Conservation (phyloP, 2,888 invertebrate genomes). For the Heliconius aoede region DNA sequence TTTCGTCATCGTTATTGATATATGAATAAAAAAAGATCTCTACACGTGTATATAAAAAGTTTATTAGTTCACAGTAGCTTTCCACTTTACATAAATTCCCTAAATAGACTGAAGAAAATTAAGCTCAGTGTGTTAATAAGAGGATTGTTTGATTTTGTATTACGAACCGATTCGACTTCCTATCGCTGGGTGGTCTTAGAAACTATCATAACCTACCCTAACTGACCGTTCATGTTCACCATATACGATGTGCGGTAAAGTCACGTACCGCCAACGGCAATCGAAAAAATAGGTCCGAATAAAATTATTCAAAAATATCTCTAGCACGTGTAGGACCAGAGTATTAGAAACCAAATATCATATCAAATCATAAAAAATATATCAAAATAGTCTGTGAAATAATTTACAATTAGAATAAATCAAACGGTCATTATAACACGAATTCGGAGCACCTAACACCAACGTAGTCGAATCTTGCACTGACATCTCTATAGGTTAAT, state of each 20-base stretch:
- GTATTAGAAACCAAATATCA: not conserved
- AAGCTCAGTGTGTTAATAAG: constrained; percentile 33
- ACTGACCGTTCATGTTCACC: constrained; percentile 17
- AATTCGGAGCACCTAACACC: constrained; percentile 4
- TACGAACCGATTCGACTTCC: constrained; percentile 28
- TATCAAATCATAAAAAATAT: not conserved
- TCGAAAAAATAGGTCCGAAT: constrained; percentile 18
- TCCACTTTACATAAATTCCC: constrained; percentile 2
- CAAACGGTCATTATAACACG: constrained; percentile 3
- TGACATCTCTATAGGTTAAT: constrained; percentile 41
- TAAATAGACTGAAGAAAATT: constrained; percentile 11
- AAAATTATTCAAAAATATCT: constrained; percentile 18
- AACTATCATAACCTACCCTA: constrained; percentile 23
- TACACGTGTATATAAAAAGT: not conserved
- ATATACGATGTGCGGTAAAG: constrained; percentile 18
- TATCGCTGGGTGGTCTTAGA: constrained; percentile 39
- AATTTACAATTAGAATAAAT: not conserved
- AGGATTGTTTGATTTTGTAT: constrained; percentile 31
- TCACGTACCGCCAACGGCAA: constrained; percentile 26
- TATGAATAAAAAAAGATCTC: not conserved
- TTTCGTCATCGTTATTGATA: too few species aligned
- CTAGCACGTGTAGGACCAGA: not conserved
- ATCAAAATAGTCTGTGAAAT: too few species aligned
- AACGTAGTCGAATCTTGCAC: constrained; percentile 33
- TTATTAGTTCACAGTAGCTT: not conserved